These are phyloP conservation scores for Alsophila aescularia DNA, from an alignment of 2,888 invertebrate species.

Conservation along the genomic window DNA sequence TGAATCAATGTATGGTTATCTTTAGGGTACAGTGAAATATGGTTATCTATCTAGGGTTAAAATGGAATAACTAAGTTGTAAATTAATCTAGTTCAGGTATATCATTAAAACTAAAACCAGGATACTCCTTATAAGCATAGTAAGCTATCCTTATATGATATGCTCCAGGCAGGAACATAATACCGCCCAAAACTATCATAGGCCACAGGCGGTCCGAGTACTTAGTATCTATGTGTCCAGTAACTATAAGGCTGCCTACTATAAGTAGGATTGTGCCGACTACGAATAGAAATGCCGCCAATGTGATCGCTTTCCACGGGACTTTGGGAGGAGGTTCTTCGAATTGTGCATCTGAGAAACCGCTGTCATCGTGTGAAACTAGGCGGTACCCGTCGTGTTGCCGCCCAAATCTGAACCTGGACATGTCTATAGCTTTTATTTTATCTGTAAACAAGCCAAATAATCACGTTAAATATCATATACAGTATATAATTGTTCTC, in stretches of 20 bases:
- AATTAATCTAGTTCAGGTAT: conserved; percentile 92
- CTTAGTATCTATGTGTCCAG: conserved; percentile 92
- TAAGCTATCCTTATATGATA: conserved; percentile 95
- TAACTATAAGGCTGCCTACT: conserved; percentile 90
- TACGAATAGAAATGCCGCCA: conserved; percentile 90
- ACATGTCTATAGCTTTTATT: conserved; percentile 74
- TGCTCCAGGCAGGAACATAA: conserved; percentile 96
- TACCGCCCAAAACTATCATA: conserved; percentile 91
- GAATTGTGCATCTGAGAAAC: conserved; percentile 89
- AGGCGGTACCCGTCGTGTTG: conserved; percentile 86
- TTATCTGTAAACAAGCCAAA: conserved; percentile 50
- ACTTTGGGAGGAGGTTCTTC: conserved; percentile 87
- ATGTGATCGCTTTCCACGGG: conserved; percentile 92
- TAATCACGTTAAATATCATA: not conserved
- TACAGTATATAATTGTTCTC: too few relatives aligned
- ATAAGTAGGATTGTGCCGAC: conserved; percentile 91
- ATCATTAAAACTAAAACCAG: conserved; percentile 94
- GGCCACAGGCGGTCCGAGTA: conserved; percentile 96
- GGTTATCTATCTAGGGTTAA: too few relatives aligned
- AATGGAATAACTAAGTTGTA: not conserved
- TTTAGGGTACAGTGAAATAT: too few relatives aligned
- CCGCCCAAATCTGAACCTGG: conserved; percentile 83
- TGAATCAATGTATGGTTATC: too few relatives aligned
- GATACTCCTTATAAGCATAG: conserved; percentile 92
- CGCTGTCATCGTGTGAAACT: conserved; percentile 84